phyloP scores from a whole-genome alignment of 2,797 vertebrate species.

The Arrhamphus sclerolepis region DNA sequence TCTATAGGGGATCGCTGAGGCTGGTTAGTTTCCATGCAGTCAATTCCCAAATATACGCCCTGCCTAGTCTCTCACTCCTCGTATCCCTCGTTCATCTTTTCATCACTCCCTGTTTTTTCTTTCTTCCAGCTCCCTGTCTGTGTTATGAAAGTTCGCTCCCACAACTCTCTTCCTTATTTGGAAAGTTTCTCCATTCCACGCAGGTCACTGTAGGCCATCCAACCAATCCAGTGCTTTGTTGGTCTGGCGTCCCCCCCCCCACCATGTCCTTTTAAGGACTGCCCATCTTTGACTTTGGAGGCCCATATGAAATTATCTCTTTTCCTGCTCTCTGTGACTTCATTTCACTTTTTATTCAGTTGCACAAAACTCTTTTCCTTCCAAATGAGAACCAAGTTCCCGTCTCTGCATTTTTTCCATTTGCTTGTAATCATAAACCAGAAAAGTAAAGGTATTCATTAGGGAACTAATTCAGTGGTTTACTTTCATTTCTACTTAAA shows the following conservation, averaged over 20 bases:
- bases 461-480: constrained; percentile 16
- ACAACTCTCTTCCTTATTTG: constrained; percentile 85
- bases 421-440: constrained; percentile 20
- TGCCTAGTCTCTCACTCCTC: constrained; percentile 30
- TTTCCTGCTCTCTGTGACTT: constrained; percentile 59
- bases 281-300: constrained; percentile 76
- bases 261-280: constrained; percentile 92
- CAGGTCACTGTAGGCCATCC: constrained; percentile 81
- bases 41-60: constrained; percentile 60
- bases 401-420: constrained; percentile 21
- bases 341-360: constrained; percentile 39
- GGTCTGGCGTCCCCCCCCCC: constrained; percentile 39
- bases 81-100: constrained; percentile 34
- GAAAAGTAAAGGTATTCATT: constrained; percentile 15
- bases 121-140: constrained; percentile 33
- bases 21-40: constrained; percentile 76
- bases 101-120: constrained; percentile 35
- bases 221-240: constrained; percentile 69
- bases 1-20: constrained; percentile 59
- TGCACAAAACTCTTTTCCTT: constrained; percentile 27
- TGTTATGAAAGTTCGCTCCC: constrained; percentile 68
- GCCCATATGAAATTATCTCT: constrained; percentile 61
- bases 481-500: constrained; percentile 44
- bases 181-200: constrained; percentile 86
- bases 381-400: constrained; percentile 27